A percentile compares a stretch with the other conserved stretches of the same genome.
Conservation (phyloP, 1,140 invertebrate species). For the Chironomus tepperi region DNA sequence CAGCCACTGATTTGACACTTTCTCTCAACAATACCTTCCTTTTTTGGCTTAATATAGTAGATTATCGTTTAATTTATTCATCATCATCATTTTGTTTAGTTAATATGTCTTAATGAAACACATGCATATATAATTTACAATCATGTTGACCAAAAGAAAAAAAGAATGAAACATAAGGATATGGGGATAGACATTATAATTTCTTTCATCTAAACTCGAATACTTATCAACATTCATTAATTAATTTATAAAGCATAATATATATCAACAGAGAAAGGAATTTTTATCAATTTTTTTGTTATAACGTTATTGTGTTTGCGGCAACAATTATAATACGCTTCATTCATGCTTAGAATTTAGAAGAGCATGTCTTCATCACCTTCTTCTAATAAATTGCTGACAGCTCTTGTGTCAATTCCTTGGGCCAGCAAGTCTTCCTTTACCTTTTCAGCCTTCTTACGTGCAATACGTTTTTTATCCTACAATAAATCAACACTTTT, state of each 20-base stretch:
- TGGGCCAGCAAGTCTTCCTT: constrained; percentile 44
- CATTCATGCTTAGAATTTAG: constrained; percentile 43
- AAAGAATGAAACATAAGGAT: background rate
- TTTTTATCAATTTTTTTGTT: background rate
- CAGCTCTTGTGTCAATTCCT: constrained; percentile 44
- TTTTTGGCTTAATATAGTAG: too few species aligned
- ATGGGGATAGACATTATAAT: background rate
- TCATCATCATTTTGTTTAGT: too few species aligned
- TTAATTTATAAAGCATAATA: background rate
- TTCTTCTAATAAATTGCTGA: constrained; percentile 74
- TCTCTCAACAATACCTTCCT: too few species aligned
- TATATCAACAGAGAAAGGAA: constrained; percentile 4
- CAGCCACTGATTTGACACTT: too few species aligned
- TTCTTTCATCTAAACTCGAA: background rate
- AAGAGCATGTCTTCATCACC: constrained; percentile 91
- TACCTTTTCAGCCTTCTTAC: constrained; percentile 50
- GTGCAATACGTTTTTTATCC: constrained; percentile 54
- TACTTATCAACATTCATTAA: background rate
- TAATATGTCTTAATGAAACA: too few species aligned
- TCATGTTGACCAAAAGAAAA: background rate
- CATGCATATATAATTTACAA: background rate
- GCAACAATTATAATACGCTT: background rate
- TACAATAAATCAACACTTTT: too few species aligned
- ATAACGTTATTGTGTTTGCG: background rate
- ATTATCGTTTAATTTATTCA: too few species aligned